phyloP scores from a whole-genome alignment of 2,113 vertebrate species.

The Camelus bactrianus region DNA sequence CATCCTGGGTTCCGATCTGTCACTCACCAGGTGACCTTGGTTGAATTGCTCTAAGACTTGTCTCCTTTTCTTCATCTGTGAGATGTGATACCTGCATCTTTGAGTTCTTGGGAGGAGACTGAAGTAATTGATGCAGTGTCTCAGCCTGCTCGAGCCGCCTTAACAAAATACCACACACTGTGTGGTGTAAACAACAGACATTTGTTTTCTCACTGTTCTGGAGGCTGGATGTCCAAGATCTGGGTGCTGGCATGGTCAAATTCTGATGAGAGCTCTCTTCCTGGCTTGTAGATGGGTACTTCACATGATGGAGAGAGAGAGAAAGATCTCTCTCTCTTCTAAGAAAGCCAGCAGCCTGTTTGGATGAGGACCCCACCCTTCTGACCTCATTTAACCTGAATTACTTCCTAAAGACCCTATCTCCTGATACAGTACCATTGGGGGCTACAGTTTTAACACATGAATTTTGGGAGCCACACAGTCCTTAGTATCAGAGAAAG shows the following conservation, averaged over 20 bases:
- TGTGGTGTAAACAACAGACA: not conserved
- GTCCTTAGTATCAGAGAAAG: not conserved
- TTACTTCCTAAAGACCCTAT: not conserved
- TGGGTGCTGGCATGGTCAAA: not conserved
- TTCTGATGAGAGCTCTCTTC: not conserved
- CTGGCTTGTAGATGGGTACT: not conserved
- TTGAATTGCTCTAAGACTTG: not conserved
- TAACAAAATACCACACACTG: not conserved
- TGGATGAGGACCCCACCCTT: not conserved
- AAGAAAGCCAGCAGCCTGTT: not conserved
- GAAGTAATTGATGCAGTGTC: not conserved
- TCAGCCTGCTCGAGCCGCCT: not conserved
- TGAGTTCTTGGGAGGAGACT: not conserved
- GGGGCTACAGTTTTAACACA: not conserved
- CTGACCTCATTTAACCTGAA: not conserved
- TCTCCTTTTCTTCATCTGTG: not conserved
- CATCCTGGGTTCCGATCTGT: not conserved
- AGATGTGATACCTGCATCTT: not conserved
- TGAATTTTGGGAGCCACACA: not conserved
- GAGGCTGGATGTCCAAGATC: not conserved
- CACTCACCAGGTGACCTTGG: not conserved
- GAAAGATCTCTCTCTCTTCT: not conserved
- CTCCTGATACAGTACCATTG: not conserved
- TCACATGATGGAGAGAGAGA: not conserved
- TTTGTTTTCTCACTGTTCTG: not conserved